phyloP scores from a whole-genome alignment of 2,888 invertebrate genomes.

The Cephus nigrinus region DNA sequence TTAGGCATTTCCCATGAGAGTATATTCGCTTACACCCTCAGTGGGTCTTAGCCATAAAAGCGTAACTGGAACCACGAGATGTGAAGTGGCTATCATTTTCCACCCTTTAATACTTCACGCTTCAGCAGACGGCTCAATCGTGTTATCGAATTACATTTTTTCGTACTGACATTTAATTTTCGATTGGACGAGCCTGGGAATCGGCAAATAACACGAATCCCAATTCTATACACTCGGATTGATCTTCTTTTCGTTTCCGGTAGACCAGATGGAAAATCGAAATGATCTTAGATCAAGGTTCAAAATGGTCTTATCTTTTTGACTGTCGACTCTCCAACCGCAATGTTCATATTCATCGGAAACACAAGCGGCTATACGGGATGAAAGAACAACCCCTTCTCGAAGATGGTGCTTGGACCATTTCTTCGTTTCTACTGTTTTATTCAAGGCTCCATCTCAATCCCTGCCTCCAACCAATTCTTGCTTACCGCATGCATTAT shows the following conservation, averaged over 20 bases:
- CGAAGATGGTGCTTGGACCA: not conserved
- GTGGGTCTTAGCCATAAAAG: not conserved
- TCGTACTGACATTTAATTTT: not conserved
- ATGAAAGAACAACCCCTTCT: not conserved
- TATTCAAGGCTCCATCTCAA: not conserved
- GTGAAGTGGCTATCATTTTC: not conserved
- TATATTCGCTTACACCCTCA: not conserved
- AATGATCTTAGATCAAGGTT: not conserved
- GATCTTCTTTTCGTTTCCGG: not conserved
- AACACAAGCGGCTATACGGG: not conserved
- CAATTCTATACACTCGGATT: not conserved
- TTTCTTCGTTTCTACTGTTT: not conserved
- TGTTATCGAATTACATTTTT: not conserved
- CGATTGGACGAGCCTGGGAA: not conserved
- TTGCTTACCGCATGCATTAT: slow-evolving; percentile 3
- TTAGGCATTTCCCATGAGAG: not conserved
- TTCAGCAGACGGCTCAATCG: not conserved
- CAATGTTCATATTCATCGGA: not conserved
- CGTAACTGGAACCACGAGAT: not conserved
- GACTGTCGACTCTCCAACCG: not conserved
- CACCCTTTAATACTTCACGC: not conserved
- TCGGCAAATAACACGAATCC: not conserved
- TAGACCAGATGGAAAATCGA: not conserved
- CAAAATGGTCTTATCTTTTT: not conserved
- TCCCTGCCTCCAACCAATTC: not conserved